A percentile compares a stretch with the other conserved stretches of the same genome.
Evolutionary conservation across 2,888 invertebrate species (phyloP).

Genomic region (Dascillus cervinus): DNA sequence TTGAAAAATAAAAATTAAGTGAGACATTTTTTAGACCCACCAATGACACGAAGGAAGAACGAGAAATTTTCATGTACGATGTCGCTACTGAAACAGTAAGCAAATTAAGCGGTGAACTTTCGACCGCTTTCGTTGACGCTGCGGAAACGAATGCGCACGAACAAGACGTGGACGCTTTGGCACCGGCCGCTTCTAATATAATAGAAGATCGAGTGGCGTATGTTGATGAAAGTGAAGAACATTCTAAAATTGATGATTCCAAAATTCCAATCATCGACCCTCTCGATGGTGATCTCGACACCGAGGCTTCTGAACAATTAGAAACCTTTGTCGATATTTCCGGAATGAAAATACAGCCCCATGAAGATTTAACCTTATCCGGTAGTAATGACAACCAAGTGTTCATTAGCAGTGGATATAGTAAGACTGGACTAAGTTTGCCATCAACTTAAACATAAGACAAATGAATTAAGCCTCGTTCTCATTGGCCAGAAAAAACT

Average conservation of each 20-base stretch:
- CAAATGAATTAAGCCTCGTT: no score
- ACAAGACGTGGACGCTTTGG: conserved; percentile 15
- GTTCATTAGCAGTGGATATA: conserved; percentile 27
- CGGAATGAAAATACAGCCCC: conserved; percentile 16
- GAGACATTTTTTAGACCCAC: conserved; percentile 14
- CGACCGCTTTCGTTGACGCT: conserved; percentile 77
- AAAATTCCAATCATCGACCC: conserved; percentile 28
- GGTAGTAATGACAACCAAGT: conserved; percentile 18
- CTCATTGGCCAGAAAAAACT: no score
- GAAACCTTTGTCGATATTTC: conserved; percentile 30
- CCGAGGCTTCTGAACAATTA: conserved; percentile 28
- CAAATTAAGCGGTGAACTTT: conserved; percentile 72
- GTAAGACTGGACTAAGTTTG: conserved; percentile 29
- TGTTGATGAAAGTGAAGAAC: conserved; percentile 16
- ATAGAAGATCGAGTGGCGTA: conserved; percentile 31
- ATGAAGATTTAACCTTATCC: conserved; percentile 23
- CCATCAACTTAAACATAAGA: no score
- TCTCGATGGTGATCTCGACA: conserved; percentile 21
- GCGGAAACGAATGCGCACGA: conserved; percentile 70
- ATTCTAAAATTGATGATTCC: conserved; percentile 28
- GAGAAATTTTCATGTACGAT: conserved; percentile 85
- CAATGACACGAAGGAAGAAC: conserved; percentile 42
- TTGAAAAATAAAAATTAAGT: neutral
- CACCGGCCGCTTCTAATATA: conserved; percentile 28
- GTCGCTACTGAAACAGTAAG: conserved; percentile 64